Base-by-base conservation (phyloP, 1,140 invertebrate genomes). In the Drosophila pandora region DNA sequence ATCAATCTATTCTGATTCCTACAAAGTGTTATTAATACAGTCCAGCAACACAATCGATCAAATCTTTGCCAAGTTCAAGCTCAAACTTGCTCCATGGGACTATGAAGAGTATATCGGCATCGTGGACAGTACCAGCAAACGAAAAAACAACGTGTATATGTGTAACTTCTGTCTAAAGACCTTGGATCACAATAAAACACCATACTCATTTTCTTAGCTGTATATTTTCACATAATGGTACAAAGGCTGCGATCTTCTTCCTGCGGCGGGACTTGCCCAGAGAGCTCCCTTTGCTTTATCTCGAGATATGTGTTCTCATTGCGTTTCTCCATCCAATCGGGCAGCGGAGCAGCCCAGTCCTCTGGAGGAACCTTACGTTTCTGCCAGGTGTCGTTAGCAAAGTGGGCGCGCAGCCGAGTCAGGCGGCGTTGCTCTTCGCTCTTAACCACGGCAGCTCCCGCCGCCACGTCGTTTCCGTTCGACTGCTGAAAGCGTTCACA, bases 281-380 rank as follows among this genome's bases (percentile, higher is more conserved):
- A 94, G 3, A 95, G 76, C 92, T 95, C 94, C 73, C 94, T 92
- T 41, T 93, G 93, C 93, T 95, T 95, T 2, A 93, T 10, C 69
- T 93, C 92, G 52, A 97, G 92, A 92, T 94, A 96, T 9, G 95
- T 94, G 60, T 94, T 93, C 76, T 95, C 92, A 69, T 95, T 94
- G 79, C 94, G 92, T 76, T 96, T 94, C 21, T 92, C 78, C 84
- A 97, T 92, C 94, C 95, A 95, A 22, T 96, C 94, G 5, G 97
- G 96, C 67, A 98, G 90, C 3, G 96, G 95, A 61, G 93, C 93
- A 69, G 94, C 94, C 97, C 97, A 98, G 89, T 97, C 94, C 63
- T 92, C 85, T 4, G 97, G 97, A 6, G 96, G 96, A 57, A 92
- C 74, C n/a, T 93, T 92, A 50, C 97, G 93, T 82, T 94, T 95